Conservation (phyloP, 1,140 invertebrate genomes). For the Cotesia glomerata region DNA sequence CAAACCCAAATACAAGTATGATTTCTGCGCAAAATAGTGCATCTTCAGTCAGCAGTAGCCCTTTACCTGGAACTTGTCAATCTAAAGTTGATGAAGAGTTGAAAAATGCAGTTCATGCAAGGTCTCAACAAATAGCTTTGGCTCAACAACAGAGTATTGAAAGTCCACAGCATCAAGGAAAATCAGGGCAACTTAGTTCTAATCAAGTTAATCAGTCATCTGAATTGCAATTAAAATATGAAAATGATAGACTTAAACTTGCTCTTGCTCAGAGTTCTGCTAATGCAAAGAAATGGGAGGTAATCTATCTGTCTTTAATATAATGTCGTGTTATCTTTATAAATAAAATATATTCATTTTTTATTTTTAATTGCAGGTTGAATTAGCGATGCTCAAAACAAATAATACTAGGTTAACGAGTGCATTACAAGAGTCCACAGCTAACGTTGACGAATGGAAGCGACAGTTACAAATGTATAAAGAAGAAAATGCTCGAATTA, state of each 20-base stretch:
- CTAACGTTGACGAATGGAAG: conserved; percentile 99
- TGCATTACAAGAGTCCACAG: conserved; percentile 94
- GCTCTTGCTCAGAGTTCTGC: conserved; percentile 95
- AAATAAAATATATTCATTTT: background rate
- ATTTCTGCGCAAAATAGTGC: conserved; percentile 60
- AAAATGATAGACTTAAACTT: conserved; percentile 94
- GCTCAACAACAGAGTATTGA: conserved; percentile 60
- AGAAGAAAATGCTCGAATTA: conserved; percentile 91
- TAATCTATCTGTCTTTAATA: conserved; percentile 29
- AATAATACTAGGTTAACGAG: conserved; percentile 94
- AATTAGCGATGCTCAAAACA: conserved; percentile 93
- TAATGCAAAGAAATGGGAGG: conserved; percentile 98
- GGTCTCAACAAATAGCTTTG: conserved; percentile 55
- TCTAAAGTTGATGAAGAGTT: conserved; percentile 58
- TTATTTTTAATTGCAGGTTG: conserved; percentile 65
- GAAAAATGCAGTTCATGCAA: conserved; percentile 58
- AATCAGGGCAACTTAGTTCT: conserved; percentile 44
- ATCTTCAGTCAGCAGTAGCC: conserved; percentile 61
- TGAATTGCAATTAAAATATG: conserved; percentile 94
- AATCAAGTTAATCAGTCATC: conserved; percentile 56
- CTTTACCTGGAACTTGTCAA: conserved; percentile 54
- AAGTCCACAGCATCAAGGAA: conserved; percentile 61
- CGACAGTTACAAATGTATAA: conserved; percentile 93
- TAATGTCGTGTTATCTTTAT: background rate
- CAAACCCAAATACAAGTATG: conserved; percentile 58